Evolutionary conservation across 2,888 invertebrate genomes (phyloP).

Genomic region (Antheraea assamensis): DNA sequence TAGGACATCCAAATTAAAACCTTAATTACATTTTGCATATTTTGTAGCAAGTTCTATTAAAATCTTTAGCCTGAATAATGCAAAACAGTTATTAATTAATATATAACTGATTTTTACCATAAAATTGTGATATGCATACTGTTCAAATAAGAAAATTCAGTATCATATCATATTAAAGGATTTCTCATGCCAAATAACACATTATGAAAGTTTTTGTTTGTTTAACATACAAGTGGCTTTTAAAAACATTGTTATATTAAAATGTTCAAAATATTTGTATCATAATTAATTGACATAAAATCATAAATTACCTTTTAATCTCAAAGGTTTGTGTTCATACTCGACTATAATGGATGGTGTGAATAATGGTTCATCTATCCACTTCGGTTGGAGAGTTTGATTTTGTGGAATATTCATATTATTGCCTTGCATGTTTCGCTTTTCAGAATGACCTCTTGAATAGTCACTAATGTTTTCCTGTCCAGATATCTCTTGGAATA

Average conservation of each 20-base stretch:
- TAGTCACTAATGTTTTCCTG: constrained; percentile 40
- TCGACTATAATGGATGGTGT: constrained; percentile 84
- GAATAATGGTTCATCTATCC: constrained; percentile 76
- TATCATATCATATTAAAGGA: no score
- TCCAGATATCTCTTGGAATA: constrained; percentile 19
- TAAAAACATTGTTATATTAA: background rate
- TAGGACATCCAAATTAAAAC: no score
- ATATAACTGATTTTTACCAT: no score
- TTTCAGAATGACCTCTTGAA: constrained; percentile 32
- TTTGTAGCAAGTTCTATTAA: no score
- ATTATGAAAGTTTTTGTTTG: background rate
- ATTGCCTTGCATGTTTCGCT: constrained; percentile 31
- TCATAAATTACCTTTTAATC: constrained; percentile 75
- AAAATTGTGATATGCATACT: no score
- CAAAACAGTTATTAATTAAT: no score
- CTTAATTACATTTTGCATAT: no score
- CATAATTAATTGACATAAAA: background rate
- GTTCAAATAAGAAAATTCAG: no score
- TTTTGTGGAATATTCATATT: constrained; percentile 29
- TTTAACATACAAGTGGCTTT: background rate
- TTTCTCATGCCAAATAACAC: background rate
- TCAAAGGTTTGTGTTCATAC: constrained; percentile 85
- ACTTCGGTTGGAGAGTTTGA: constrained; percentile 39
- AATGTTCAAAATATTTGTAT: constrained; percentile 4
- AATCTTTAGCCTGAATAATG: no score